Base-by-base conservation (phyloP, 2,888 invertebrate species). In the Danaus chrysippus region DNA sequence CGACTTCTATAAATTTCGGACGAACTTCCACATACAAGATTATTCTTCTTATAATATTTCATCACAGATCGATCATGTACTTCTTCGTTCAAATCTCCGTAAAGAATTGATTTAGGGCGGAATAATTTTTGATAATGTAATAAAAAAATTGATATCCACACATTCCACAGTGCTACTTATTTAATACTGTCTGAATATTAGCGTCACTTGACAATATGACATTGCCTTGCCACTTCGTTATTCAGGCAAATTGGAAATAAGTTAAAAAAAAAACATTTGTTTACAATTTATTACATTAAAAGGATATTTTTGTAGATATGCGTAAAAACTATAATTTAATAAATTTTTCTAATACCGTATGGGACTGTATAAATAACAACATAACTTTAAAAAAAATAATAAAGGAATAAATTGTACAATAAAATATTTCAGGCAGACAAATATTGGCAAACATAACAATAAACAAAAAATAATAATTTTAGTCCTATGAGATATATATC, bases 31-130 rank as follows among this genome's bases (percentile, higher is more conserved):
- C 80, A 71, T 75, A 72, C 81, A 79, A 79, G 76, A 73, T 75
- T 72, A 75, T 78, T 77, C 78, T 80, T 78, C 83, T 86, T 82
- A 83, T 79, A 83, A 78, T 83, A 85, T 80, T 83, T 84, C 82
- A 90, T 90, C 90, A 90, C 90, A 90, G 90, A 84, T 87, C 79
- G 75, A 80, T 82, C 81, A 84, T 90, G 90, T 90, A 90, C 89
- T 89, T 86, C 76, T 81, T 82, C 71, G 76, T 84, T 85, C 78
- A 73, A 74, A 73, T 77, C 76, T 79, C 71, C 75, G 75, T 74
- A 77, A 72, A 79, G 71, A 71, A 74, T 73, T 74, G 76, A 77
- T 71, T 73, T 74, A 80, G 84, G 82, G 83, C 79, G 81, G 83
- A 82, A 79, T 74, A 70, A 75, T 76, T 74, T 76, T 72, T 71